Evolutionary conservation across 2,113 vertebrate species (phyloP).

Genomic region (Paramisgurnus dabryanus): DNA sequence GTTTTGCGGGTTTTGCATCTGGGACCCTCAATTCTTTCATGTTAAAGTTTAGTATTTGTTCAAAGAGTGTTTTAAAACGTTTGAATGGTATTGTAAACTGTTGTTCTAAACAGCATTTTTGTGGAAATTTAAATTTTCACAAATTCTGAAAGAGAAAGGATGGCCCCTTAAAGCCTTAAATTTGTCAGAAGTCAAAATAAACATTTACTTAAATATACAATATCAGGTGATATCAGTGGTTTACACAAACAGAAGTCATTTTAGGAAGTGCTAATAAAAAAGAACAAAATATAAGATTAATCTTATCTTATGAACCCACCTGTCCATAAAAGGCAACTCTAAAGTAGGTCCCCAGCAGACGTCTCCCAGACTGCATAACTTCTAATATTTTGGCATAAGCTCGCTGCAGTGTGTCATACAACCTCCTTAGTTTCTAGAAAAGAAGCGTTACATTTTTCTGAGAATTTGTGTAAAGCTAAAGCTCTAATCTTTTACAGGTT

Average conservation of each 20-base stretch:
- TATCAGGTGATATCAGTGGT: not conserved
- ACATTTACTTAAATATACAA: not conserved
- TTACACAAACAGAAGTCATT: not conserved
- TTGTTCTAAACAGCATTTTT: no score
- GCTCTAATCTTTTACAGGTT: no score
- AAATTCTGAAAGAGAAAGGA: no score
- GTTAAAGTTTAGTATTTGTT: no score
- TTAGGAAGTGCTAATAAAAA: not conserved
- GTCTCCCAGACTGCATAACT: slow-evolving; percentile 87
- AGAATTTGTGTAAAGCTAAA: not conserved
- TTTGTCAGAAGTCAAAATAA: not conserved
- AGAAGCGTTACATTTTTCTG: slow-evolving; percentile 15
- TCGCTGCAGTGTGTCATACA: slow-evolving; percentile 91
- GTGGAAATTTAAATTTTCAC: no score
- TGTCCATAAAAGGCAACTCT: slow-evolving; percentile 96
- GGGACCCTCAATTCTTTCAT: no score
- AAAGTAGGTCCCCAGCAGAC: slow-evolving; percentile 94
- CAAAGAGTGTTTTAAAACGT: no score
- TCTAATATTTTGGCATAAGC: slow-evolving; percentile 95
- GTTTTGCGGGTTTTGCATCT: no score
- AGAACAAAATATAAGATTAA: not conserved
- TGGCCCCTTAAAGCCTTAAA: no score
- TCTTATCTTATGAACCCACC: slow-evolving; percentile 63
- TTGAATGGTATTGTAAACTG: no score
- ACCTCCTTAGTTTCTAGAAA: slow-evolving; percentile 87